Conservation (phyloP, 1,140 invertebrate species). For the Solenopsis invicta region DNA sequence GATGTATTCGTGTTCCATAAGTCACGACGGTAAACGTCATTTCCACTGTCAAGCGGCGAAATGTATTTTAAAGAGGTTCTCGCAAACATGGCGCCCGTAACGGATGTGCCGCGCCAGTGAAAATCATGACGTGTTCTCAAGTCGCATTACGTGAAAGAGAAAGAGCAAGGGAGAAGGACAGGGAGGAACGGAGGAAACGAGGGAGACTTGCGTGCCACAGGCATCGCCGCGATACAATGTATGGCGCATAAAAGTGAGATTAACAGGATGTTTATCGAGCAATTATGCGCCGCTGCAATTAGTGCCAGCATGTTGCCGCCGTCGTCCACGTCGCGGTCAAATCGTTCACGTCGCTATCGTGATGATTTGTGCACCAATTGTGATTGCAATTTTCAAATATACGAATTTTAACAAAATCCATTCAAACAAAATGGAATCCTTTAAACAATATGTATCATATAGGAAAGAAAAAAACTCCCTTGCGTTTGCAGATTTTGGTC, state of each 20-base stretch:
- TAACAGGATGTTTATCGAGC: conserved; percentile 86
- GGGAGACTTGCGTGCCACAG: conserved; percentile 67
- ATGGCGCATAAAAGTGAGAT: conserved; percentile 81
- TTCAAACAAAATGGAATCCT: neutral
- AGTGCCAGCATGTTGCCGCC: conserved; percentile 74
- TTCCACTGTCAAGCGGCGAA: conserved; percentile 40
- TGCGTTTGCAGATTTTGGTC: neutral
- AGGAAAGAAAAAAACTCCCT: neutral
- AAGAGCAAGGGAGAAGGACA: conserved; percentile 5
- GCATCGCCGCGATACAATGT: conserved; percentile 68
- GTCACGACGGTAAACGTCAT: conserved; percentile 50
- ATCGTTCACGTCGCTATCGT: conserved; percentile 44
- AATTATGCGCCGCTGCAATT: conserved; percentile 83
- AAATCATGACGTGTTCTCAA: conserved; percentile 73
- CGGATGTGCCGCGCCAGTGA: conserved; percentile 65
- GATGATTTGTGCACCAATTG: conserved; percentile 16
- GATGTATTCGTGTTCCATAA: conserved; percentile 32
- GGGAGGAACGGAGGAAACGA: conserved; percentile 50
- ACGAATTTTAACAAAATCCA: neutral
- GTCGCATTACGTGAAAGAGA: conserved; percentile 51
- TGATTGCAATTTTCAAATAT: conserved; percentile 15
- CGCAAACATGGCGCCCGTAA: conserved; percentile 42
- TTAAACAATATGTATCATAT: neutral
- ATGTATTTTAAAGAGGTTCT: conserved; percentile 51
- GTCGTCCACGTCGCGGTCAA: conserved; percentile 65